Evolutionary conservation across 2,888 invertebrate genomes (phyloP), one percentile per base, ranked within the genome.

Genomic region (Nesidiocoris tenuis): DNA sequence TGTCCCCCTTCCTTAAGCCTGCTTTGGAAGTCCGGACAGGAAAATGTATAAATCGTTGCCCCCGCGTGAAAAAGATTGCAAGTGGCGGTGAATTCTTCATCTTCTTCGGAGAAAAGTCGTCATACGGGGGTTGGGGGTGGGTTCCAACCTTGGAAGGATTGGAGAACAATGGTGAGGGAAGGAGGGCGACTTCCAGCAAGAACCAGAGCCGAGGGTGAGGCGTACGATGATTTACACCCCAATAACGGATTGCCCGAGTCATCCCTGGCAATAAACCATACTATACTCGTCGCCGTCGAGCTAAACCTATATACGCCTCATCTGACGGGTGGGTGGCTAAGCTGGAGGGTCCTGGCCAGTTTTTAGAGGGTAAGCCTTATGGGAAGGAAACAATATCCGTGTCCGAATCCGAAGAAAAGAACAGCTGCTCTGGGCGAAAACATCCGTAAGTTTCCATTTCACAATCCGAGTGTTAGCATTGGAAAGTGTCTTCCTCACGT

Each of bases 161-260:
- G n/a, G n/a, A n/a, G n/a, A n/a, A n/a, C n/a, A 57, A 57, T 21
- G 68, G 19, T 39, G n/a, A 23, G 54, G 72, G 9, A 39, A n/a
- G 72, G 72, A 59, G 18, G 70, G 68, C 22, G n/a, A n/a, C n/a
- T n/a, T n/a, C n/a, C n/a, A n/a, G n/a, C n/a, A n/a, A n/a, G 57
- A 71, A 39, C n/a, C 17, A n/a, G 39, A 54, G 64, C 61, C 22
- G 39, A 64, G 68, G 55, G 57, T 55, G 68, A 1, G 39, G 61
- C 23, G 68, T 18, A 61, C 61, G 67, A 75, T 75, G 75, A 75
- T 75, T 75, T 75, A 75, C 68, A 65, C 67, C 68, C 68, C 75
- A 75, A 75, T 75, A 75, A 75, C 75, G 75, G 75, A 75, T 75
- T 75, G 75, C 75, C 67, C 67, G 68, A 75, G 75, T 75, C 75